Evolutionary conservation across 1,140 invertebrate genomes (phyloP), one percentile per base, ranked within the genome.

Genomic region (Trissolcus basalis): DNA sequence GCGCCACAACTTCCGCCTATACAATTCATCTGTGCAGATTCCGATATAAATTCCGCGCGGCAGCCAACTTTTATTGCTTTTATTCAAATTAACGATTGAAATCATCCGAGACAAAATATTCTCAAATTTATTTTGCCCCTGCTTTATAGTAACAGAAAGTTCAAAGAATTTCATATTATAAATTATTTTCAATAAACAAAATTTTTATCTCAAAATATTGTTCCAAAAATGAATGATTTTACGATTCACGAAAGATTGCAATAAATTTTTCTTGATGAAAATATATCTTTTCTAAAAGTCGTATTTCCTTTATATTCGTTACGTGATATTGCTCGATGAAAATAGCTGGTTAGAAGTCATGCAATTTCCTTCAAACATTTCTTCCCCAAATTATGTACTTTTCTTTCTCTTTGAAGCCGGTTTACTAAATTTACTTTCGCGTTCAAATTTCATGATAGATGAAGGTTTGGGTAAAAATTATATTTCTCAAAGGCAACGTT

Each of bases 401-500:
- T 10, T 32, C n/a, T 16, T 44, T 39, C 41, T 33, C 50, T 74
- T 63, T 63, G 58, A 73, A 56, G 58, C 68, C 61, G 13, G 51
- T 54, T 60, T 58, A 65, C 61, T 47, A 56, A 61, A 69, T 69
- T 58, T 76, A 56, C 48, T 69, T 65, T 47, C 59, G 19, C 63
- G 53, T 64, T 75, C 53, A 64, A 69, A 68, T 69, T 63, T 67
- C 45, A 41, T 33, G 54, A 63, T 35, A 13, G 35, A 67, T 68
- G 63, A 64, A 55, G 53, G 56, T 49, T 56, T 47, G 15, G n/a
- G 35, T 6, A 27, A 39, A 56, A 63, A 74, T 68, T 69, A 68
- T 75, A 75, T 75, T 64, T 69, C 59, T 75, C 64, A 64, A 69
- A 75, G 72, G 54, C 58, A 68, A 50, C 55, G 60, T 61, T 77